Evolutionary conservation across 92 coral and sea anemone species (phyloP).

Genomic region (Scolanthus callimorphus): DNA sequence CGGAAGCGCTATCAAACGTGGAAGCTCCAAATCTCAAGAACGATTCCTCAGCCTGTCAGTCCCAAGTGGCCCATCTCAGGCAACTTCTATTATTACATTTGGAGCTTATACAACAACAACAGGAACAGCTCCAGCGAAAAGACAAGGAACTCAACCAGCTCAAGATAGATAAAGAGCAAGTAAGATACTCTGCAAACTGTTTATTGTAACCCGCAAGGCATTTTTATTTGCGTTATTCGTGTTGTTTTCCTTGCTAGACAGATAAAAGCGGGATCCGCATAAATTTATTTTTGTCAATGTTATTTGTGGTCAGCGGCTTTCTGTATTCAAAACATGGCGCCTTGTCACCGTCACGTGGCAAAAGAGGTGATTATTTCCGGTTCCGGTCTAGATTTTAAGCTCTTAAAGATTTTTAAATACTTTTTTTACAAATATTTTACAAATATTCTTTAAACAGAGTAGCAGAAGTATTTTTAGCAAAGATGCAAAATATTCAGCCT

Average conservation of each 20-base stretch:
- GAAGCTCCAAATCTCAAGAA: conserved; percentile 73
- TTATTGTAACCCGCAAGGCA: not conserved
- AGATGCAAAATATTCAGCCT: too few relatives aligned
- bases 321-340: conserved; percentile 86
- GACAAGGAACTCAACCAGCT: conserved; percentile 85
- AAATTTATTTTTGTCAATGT: conserved; percentile 43
- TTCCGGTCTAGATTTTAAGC: too few relatives aligned
- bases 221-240: conserved; percentile 1
- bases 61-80: conserved; percentile 86
- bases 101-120: conserved; percentile 97
- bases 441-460: too few relatives aligned
- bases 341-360: not conserved
- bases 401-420: too few relatives aligned
- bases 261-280: conserved; percentile 36
- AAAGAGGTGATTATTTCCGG: conserved; percentile 4
- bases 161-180: conserved; percentile 96
- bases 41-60: conserved; percentile 76
- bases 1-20: conserved; percentile 35
- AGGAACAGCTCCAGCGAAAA: conserved; percentile 87
- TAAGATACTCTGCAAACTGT: conserved; percentile 24
- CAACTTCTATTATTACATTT: conserved; percentile 90
- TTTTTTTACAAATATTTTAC: too few relatives aligned
- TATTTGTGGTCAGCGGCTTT: conserved; percentile 92
- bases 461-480: too few relatives aligned
- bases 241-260: conserved; percentile 10